Base-by-base conservation (phyloP, 1,140 invertebrate genomes). In the Amphibalanus amphitrite region DNA sequence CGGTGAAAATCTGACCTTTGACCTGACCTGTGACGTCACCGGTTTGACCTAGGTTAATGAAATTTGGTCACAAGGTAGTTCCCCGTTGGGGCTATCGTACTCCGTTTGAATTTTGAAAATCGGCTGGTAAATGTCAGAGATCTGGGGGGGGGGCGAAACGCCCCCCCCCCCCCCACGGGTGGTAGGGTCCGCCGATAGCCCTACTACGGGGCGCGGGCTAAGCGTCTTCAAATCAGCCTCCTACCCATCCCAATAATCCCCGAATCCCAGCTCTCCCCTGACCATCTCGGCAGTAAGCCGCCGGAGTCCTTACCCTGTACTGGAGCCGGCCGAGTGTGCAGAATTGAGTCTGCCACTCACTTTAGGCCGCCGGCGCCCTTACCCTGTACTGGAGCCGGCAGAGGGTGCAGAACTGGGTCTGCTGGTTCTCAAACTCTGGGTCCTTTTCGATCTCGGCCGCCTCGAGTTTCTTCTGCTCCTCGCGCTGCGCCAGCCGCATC, bases 401-500 rank as follows among this genome's bases (percentile, higher is more conserved):
- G 17, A 67, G 65, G 20, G 26, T 28, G 28, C 65, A 67, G 65
- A 67, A 67, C 65, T 67, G 26, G 65, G 65, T 26, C 23, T n/a
- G 26, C 65, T 8, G 65, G 10, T 28, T 67, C 10, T 67, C 26
- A 17, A 67, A 67, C n/a, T 67, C 65, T 0, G 65, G 26, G 26
- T 67, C 65, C 65, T 67, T 28, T n/a, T 0, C 65, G 23, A 10
- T 3, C 26, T 6, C 65, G 23, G 20, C n/a, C 23, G 65, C 65
- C 65, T 67, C 65, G n/a, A 67, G 65, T 26, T 20, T 10, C 65
- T 67, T 26, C 65, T 67, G 65, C 10, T 28, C 28, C 65, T 67
- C 65, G 65, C 65, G 26, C 65, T 67, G 65, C n/a, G 65, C n/a
- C 65, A 28, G 65, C n/a, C 65, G 65, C 65, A 67, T 26, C 28